These are phyloP conservation scores for Pogonus chalceus DNA, from an alignment of 1,140 invertebrate species.

Conservation along the genomic window DNA sequence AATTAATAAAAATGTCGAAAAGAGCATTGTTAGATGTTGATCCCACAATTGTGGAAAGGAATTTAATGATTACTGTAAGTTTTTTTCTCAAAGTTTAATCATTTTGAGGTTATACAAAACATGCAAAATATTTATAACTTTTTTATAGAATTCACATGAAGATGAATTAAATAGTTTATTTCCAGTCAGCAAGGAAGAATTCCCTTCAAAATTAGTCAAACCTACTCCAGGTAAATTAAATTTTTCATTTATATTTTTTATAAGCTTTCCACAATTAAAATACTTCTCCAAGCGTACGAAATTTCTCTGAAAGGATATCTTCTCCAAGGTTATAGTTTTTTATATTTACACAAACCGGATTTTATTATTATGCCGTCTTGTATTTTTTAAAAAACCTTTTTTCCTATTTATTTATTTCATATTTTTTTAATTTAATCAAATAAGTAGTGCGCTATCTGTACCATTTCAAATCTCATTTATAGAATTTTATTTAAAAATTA, in stretches of 20 bases:
- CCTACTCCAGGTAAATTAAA: slow-evolving; percentile 13
- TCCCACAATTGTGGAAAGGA: slow-evolving; percentile 36
- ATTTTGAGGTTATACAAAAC: too few species aligned
- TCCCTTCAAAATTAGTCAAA: slow-evolving; percentile 11
- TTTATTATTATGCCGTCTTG: too few species aligned
- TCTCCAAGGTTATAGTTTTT: background rate
- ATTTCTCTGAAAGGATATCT: background rate
- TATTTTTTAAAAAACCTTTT: too few species aligned
- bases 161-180: slow-evolving; percentile 34
- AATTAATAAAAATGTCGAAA: slow-evolving; percentile 13
- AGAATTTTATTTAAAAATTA: too few species aligned
- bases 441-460: too few species aligned
- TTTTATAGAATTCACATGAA: slow-evolving; percentile 30
- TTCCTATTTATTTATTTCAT: too few species aligned
- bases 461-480: too few species aligned
- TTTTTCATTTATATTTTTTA: background rate
- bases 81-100: too few species aligned
- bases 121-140: too few species aligned
- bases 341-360: background rate
- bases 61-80: slow-evolving; percentile 36
- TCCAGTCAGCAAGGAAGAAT: slow-evolving; percentile 3
- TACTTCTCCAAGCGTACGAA: background rate
- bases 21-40: slow-evolving; percentile 26
- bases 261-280: background rate
- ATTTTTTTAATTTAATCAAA: too few species aligned